Percentiles rank a stretch among this genome's conserved stretches.
phyloP scores from a whole-genome alignment of 37 sponge, comb jelly and placozoan species.

The Bolinopsis microptera region DNA sequence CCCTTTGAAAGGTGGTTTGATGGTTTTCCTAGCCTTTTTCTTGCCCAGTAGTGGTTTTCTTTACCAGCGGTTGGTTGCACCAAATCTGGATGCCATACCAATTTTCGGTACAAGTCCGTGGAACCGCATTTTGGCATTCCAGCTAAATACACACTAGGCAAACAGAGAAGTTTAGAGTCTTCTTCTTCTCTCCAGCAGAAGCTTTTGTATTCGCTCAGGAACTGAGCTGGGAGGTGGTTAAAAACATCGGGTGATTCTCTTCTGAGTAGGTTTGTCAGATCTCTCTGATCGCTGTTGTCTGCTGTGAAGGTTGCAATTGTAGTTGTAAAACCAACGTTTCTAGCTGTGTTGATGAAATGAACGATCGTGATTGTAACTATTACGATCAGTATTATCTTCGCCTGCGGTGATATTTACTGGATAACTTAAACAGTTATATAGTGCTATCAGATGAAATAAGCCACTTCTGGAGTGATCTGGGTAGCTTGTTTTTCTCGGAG shows the following conservation, averaged over 20 bases:
- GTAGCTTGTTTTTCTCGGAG: no score
- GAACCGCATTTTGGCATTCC: constrained; percentile 34
- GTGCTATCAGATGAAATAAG: no score
- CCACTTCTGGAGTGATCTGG: no score
- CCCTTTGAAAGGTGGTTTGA: background rate
- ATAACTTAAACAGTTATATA: no score
- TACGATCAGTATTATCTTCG: background rate
- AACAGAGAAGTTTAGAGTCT: background rate
- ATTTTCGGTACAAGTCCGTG: background rate
- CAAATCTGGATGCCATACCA: constrained; percentile 41
- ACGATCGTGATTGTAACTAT: background rate
- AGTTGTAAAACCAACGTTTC: background rate
- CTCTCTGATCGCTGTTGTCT: background rate
- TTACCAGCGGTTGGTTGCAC: background rate
- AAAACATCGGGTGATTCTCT: constrained; percentile 39
- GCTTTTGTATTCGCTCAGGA: background rate
- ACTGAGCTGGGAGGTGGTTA: background rate
- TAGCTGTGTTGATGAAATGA: background rate
- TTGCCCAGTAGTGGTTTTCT: constrained; percentile 52
- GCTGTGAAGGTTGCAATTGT: background rate
- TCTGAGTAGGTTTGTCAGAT: background rate
- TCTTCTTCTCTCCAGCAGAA: background rate
- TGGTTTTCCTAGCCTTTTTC: background rate
- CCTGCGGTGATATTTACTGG: no score
- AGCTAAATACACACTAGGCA: constrained; percentile 8